phyloP scores from a whole-genome alignment of 1,140 invertebrate genomes.

The Bombus huntii region DNA sequence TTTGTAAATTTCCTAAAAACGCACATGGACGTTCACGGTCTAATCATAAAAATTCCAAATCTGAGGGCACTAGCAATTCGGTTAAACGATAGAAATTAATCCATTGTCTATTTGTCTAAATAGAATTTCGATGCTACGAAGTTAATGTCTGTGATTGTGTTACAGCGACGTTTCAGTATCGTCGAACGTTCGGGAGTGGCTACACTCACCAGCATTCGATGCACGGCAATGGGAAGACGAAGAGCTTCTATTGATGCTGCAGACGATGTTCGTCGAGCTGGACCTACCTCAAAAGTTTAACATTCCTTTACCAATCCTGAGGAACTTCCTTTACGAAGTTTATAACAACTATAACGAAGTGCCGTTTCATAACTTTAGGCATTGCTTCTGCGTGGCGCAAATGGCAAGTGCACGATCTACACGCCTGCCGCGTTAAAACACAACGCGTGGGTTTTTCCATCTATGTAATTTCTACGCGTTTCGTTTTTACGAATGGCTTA shows the following conservation, averaged over 20 bases:
- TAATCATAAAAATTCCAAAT: no score
- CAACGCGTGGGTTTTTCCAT: background rate
- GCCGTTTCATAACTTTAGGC: slow-evolving; percentile 95
- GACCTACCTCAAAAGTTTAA: slow-evolving; percentile 90
- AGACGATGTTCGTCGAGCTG: slow-evolving; percentile 93
- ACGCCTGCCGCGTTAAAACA: background rate
- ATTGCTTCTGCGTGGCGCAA: slow-evolving; percentile 95
- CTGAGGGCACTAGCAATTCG: no score
- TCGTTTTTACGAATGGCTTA: background rate
- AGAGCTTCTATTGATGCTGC: slow-evolving; percentile 90
- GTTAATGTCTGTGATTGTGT: slow-evolving; percentile 34
- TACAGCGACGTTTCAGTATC: slow-evolving; percentile 85
- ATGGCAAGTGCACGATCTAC: slow-evolving; percentile 86
- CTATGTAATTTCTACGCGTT: background rate
- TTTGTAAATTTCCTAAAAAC: no score
- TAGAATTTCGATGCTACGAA: no score
- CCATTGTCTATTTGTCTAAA: no score
- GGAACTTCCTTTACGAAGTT: slow-evolving; percentile 90
- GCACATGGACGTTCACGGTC: accelerated
- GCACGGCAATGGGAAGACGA: slow-evolving; percentile 93
- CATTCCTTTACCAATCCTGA: slow-evolving; percentile 88
- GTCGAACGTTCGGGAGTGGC: slow-evolving; percentile 84
- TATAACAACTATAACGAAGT: slow-evolving; percentile 96
- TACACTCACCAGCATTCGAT: slow-evolving; percentile 91
- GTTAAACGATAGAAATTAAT: no score